Evolutionary conservation across 2,113 vertebrate genomes (phyloP).

Genomic region (Erythrolamprus reginae): DNA sequence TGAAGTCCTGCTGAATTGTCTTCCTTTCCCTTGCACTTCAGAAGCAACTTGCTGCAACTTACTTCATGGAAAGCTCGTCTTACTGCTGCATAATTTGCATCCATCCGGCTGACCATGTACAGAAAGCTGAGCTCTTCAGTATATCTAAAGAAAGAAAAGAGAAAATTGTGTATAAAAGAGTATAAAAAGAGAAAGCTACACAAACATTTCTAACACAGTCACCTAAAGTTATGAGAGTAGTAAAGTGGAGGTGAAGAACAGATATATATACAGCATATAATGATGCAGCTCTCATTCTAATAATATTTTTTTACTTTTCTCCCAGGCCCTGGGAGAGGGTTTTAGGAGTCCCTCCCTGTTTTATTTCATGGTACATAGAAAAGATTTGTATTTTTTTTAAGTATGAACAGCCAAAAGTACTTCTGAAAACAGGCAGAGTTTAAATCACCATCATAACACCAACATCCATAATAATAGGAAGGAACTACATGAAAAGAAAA

Average conservation of each 20-base stretch:
- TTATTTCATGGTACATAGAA: background rate
- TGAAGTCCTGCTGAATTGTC: background rate
- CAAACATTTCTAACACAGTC: background rate
- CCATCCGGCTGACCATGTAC: conserved; percentile 81
- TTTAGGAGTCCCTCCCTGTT: background rate
- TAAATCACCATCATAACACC: background rate
- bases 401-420: background rate
- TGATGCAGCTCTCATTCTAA: background rate
- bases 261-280: background rate
- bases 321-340: background rate
- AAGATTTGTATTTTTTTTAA: background rate
- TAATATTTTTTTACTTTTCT: background rate
- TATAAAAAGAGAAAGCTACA: background rate
- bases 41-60: background rate
- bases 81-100: conserved; percentile 80
- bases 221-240: background rate
- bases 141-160: conserved; percentile 65
- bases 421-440: background rate
- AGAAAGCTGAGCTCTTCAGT: conserved; percentile 70
- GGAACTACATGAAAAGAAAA: background rate
- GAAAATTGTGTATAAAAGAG: background rate
- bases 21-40: background rate
- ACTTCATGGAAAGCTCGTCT: conserved; percentile 82
- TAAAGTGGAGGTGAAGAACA: background rate
- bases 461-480: background rate